phyloP scores from a whole-genome alignment of 2,888 invertebrate genomes.

The Harpalus rufipes region DNA sequence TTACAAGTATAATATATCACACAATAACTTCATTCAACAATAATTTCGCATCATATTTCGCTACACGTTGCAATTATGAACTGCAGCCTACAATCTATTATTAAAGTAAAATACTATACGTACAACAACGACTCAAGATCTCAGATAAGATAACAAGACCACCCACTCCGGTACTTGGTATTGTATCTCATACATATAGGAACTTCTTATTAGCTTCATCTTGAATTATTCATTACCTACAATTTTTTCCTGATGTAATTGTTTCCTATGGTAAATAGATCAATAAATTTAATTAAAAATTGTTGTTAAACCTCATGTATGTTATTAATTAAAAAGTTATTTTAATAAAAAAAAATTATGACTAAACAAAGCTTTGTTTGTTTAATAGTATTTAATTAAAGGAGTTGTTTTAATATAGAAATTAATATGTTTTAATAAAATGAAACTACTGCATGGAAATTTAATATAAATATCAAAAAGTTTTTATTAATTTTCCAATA shows the following conservation, averaged over 20 bases:
- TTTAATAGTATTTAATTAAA: neutral
- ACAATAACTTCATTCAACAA: neutral
- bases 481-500: no score
- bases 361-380: neutral
- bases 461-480: no score
- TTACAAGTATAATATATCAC: neutral
- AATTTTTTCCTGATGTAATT: neutral
- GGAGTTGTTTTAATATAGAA: neutral
- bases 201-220: neutral
- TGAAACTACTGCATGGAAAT: neutral
- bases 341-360: neutral
- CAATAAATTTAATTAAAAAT: neutral
- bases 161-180: neutral
- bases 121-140: neutral
- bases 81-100: neutral
- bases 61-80: neutral
- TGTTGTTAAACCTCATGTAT: neutral
- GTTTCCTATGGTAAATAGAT: neutral
- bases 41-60: neutral
- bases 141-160: neutral
- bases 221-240: constrained; percentile 1
- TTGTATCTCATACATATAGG: neutral
- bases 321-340: constrained; percentile 1
- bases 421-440: neutral
- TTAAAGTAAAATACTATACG: neutral